Evolutionary conservation across 2,113 vertebrate species (phyloP).

Genomic region (Trochalopteron elliotii): DNA sequence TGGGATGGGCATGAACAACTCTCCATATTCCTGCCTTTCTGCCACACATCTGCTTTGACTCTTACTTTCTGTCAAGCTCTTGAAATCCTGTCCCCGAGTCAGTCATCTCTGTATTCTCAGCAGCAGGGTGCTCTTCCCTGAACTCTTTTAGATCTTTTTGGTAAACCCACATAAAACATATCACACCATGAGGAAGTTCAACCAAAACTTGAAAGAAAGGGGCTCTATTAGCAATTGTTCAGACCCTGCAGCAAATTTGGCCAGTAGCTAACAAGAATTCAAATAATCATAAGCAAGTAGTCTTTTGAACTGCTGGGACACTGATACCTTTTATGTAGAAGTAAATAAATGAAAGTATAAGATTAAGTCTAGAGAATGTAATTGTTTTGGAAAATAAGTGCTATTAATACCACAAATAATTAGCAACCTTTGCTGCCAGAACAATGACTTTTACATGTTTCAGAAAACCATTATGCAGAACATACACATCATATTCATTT

Average conservation of each 20-base stretch:
- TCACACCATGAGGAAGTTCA: not conserved
- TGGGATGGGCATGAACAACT: not conserved
- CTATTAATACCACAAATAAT: not conserved
- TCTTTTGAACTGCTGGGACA: not conserved
- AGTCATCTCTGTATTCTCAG: not conserved
- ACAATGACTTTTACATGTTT: not conserved
- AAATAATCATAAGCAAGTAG: not conserved
- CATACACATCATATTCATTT: constrained; percentile 13
- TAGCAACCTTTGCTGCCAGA: not conserved
- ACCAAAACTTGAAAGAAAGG: not conserved
- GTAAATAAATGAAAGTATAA: not conserved
- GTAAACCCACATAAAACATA: not conserved
- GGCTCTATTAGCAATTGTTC: accelerated
- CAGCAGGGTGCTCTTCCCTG: not conserved
- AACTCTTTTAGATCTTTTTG: not conserved
- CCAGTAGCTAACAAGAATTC: not conserved
- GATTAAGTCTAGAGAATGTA: not conserved
- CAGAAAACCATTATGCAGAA: not conserved
- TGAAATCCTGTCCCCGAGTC: not conserved
- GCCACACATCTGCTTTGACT: not conserved
- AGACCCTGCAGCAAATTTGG: not conserved
- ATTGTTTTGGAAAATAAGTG: not conserved
- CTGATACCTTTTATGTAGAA: not conserved
- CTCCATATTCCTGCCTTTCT: not conserved
- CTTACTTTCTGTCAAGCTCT: not conserved